A percentile compares a stretch with the other conserved stretches of the same genome.
Evolutionary conservation across 2,797 vertebrate genomes (phyloP).

Genomic region (Mycteria americana): DNA sequence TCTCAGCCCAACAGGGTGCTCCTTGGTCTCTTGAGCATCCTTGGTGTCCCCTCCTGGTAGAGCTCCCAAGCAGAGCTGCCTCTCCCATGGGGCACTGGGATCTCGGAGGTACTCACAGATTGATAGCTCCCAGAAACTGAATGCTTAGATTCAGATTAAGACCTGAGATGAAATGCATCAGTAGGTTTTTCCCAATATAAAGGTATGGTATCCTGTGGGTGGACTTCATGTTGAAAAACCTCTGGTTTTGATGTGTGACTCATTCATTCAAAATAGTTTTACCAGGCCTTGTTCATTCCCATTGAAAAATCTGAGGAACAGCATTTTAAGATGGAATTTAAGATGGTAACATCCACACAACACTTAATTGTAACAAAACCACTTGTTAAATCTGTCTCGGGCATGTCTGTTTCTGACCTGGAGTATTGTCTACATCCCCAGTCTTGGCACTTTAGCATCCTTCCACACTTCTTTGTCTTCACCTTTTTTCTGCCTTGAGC

Average conservation of each 20-base stretch:
- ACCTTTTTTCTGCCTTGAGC: background rate
- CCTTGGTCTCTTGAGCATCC: background rate
- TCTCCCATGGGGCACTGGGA: background rate
- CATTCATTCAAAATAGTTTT: background rate
- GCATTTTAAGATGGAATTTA: background rate
- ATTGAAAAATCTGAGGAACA: background rate
- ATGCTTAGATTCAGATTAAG: background rate
- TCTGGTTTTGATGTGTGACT: fast-evolving
- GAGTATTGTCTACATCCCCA: background rate
- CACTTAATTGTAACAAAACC: background rate
- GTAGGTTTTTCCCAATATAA: background rate
- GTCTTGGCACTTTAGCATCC: background rate
- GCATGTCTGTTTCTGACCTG: background rate
- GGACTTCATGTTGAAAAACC: background rate
- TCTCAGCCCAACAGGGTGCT: background rate
- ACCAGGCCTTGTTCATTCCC: background rate
- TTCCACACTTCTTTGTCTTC: background rate
- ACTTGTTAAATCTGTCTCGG: background rate
- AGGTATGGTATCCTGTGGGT: background rate
- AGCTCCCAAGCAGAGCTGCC: background rate
- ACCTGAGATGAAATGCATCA: background rate
- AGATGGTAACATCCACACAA: background rate
- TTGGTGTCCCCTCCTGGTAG: background rate
- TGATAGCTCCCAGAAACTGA: background rate
- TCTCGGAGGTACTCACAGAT: background rate